Conservation (phyloP, 2,797 vertebrate genomes). For the Morus bassanus region DNA sequence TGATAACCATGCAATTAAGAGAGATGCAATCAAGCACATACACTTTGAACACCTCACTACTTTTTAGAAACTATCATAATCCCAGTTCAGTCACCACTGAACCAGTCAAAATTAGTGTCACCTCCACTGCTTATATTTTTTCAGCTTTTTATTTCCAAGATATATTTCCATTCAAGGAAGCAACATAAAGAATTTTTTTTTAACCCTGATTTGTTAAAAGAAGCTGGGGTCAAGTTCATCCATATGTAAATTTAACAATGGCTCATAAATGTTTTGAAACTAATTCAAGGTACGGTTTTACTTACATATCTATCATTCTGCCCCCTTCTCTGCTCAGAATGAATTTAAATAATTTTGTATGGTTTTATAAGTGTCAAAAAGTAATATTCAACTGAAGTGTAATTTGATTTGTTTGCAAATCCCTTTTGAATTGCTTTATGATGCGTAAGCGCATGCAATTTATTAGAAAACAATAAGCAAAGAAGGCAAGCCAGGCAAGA, state of each 20-base stretch:
- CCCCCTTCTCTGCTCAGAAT: background rate
- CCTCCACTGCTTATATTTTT: background rate
- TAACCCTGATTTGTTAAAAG: background rate
- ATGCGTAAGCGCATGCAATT: constrained; percentile 52
- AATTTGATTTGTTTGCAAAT: constrained; percentile 59
- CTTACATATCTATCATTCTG: background rate
- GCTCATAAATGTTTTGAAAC: background rate
- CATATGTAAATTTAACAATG: background rate
- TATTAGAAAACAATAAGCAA: constrained; percentile 64
- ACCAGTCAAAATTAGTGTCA: background rate
- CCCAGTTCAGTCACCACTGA: background rate
- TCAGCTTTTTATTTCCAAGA: background rate
- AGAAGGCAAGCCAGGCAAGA: constrained; percentile 72
- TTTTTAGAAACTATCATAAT: background rate
- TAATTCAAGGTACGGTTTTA: background rate
- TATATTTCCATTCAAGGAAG: background rate
- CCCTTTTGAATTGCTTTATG: constrained; percentile 59
- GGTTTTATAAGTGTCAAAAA: background rate
- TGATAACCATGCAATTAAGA: constrained; percentile 38
- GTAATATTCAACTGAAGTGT: background rate
- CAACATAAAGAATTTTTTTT: background rate
- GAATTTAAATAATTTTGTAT: background rate
- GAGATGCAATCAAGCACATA: constrained; percentile 54
- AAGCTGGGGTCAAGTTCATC: background rate
- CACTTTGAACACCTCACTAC: background rate